A percentile compares a stretch with the other conserved stretches of the same genome.
These are phyloP conservation scores for Drosophila bocqueti DNA, from an alignment of 1,140 invertebrate genomes.

Conservation along the genomic window DNA sequence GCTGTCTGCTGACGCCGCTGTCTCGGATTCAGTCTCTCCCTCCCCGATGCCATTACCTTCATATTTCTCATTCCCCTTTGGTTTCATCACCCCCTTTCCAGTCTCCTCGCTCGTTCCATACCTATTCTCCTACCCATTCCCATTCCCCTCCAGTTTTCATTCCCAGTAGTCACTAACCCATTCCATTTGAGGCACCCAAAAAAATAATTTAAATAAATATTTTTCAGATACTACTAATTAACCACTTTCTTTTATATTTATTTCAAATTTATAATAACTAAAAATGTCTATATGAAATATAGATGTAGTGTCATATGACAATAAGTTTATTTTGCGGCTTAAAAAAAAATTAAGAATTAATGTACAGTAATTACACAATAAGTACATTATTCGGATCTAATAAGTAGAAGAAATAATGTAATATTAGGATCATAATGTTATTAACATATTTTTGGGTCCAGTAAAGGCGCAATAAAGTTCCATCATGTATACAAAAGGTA, in stretches of 20 bases:
- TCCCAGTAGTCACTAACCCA: slow-evolving; percentile 6
- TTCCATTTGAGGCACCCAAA: background rate
- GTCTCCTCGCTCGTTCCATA: background rate
- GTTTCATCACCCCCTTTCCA: background rate
- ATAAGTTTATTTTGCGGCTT: background rate
- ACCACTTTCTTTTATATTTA: background rate
- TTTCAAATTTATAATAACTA: background rate
- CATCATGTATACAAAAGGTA: too few relatives aligned
- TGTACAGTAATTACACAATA: background rate
- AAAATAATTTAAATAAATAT: background rate
- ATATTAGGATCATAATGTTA: too few relatives aligned
- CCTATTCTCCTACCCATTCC: background rate
- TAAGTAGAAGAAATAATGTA: background rate
- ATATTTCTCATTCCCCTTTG: background rate
- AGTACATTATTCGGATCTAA: background rate
- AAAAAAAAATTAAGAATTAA: too few relatives aligned
- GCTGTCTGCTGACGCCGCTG: slow-evolving; percentile 53
- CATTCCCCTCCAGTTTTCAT: background rate
- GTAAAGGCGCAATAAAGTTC: too few relatives aligned
- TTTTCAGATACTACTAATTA: background rate
- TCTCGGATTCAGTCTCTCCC: slow-evolving; percentile 16
- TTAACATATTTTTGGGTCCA: too few relatives aligned
- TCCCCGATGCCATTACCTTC: slow-evolving; percentile 9
- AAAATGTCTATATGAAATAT: background rate
- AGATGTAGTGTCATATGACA: too few relatives aligned